Conservation (phyloP, 2,888 invertebrate species). For the Synanthedon vespiformis region DNA sequence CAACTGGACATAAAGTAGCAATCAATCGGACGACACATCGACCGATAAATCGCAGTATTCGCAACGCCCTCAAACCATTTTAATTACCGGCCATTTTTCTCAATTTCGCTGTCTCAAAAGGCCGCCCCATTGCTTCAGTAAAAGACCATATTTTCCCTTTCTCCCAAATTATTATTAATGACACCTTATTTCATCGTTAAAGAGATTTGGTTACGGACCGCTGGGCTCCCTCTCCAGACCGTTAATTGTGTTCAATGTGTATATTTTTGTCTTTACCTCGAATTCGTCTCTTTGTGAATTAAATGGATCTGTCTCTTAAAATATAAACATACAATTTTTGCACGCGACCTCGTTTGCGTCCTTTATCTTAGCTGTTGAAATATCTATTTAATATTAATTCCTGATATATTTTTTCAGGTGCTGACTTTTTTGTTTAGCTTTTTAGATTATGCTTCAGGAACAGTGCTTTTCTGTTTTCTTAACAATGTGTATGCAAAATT, state of each 20-base stretch:
- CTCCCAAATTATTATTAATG: constrained; percentile 9
- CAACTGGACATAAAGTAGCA: neutral
- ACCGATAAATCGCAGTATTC: constrained; percentile 1
- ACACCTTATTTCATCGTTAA: constrained; percentile 12
- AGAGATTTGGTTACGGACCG: constrained; percentile 4
- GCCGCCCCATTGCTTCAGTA: neutral
- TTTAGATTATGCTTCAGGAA: no score
- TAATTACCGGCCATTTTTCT: constrained; percentile 13
- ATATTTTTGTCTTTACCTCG: neutral
- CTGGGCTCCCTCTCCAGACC: neutral
- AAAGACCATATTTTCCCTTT: constrained; percentile 9
- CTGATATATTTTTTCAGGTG: no score
- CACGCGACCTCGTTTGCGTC: no score
- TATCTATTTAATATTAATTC: no score
- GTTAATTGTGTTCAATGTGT: neutral
- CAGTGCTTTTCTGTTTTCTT: no score
- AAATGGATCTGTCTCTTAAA: no score
- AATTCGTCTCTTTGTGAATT: no score
- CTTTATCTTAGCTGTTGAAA: no score
- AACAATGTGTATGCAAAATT: no score
- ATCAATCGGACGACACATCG: constrained; percentile 1
- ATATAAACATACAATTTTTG: no score
- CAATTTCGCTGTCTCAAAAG: neutral
- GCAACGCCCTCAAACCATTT: constrained; percentile 6
- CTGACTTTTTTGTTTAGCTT: no score